Evolutionary conservation across 1,140 invertebrate species (phyloP), one percentile per base, ranked within the genome.

Genomic region (Procambarus virginalis): DNA sequence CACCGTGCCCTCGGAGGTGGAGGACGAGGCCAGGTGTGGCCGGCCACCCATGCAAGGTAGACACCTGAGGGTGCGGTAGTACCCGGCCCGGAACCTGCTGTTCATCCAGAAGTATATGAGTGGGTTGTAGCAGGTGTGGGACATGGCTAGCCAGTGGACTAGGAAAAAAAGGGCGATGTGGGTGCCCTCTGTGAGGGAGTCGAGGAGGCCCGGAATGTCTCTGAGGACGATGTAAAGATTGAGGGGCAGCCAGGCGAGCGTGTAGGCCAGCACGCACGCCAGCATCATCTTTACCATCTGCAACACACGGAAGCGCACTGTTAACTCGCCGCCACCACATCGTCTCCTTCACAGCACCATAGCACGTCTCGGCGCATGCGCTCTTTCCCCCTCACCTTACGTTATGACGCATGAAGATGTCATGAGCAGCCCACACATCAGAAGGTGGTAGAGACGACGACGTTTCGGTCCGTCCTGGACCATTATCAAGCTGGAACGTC

Each of bases 281-380:
- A 98, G 96, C 97, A 98, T 98, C 97, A 98, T 98, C 94, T 97
- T 97, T 89, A 98, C 95, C 97, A 98, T 98, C 97, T 98, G 96
- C 51, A 96, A 96, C 92, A 93, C 60, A 64, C 70, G 73, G 64
- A 34, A 46, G 49, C 48, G n/a, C 14, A n/a, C 45, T 14, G 78
- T 79, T 79, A 79, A 49, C 78, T n/a, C 8, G 34, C 34, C 34
- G 34, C 34, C 34, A 34, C 34, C 34, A 34, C 34, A 34, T 1
- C 34, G 34, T 34, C 34, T 34, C 34, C 34, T 34, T 34, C 34
- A 34, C 34, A 34, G 34, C 34, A 34, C 34, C 34, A 34, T 34
- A 34, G 0, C 34, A 34, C 34, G 34, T 34, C 34, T 34, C 34
- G 34, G 34, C 34, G 34, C 34, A 34, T 34, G 34, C 34, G 34